phyloP scores from a whole-genome alignment of 2,113 vertebrate species.

The Cinclus mexicanus region DNA sequence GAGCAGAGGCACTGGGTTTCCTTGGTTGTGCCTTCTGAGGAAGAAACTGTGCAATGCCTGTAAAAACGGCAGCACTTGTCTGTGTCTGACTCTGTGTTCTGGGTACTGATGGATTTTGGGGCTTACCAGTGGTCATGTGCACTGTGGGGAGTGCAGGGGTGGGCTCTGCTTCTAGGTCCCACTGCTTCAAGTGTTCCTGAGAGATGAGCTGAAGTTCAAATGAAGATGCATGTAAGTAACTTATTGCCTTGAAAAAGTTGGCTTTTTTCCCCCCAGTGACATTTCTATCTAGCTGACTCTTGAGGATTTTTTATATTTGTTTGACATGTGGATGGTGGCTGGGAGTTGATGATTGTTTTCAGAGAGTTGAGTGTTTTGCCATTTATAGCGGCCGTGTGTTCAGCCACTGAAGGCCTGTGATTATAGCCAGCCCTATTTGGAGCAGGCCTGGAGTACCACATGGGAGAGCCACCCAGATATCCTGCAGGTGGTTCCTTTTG shows the following conservation, averaged over 20 bases:
- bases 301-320: fast-evolving
- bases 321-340: neutral
- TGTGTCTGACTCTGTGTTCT: neutral
- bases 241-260: neutral
- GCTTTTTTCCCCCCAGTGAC: fast-evolving
- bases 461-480: fast-evolving
- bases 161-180: neutral
- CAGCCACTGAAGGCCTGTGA: neutral
- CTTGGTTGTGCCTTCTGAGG: neutral
- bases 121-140: fast-evolving
- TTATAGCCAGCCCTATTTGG: neutral
- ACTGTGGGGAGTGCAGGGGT: no score
- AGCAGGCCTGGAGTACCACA: neutral
- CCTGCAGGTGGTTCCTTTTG: fast-evolving
- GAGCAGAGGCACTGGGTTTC: neutral
- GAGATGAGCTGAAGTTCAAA: neutral
- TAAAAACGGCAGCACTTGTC: neutral
- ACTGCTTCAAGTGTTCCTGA: neutral
- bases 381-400: neutral
- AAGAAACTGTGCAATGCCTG: neutral
- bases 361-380: neutral
- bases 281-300: neutral
- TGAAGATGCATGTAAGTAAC: neutral
- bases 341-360: neutral
- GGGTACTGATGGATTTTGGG: neutral